Base-by-base conservation (phyloP, 2,797 vertebrate species). In the Gadopsis marmoratus region DNA sequence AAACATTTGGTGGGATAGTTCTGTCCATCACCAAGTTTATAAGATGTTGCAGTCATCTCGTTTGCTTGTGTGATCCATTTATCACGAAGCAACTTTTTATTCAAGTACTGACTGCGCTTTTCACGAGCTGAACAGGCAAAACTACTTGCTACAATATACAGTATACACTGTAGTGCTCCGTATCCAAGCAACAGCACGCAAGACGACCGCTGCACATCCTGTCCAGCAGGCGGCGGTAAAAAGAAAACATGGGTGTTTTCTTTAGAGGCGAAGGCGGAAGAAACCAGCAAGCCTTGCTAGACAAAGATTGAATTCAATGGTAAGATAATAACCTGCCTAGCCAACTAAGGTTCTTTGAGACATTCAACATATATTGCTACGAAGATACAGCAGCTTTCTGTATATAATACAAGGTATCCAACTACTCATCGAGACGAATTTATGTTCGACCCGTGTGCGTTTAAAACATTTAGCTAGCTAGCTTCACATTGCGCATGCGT, bases 141-240 rank as follows among this genome's bases (percentile, higher is more conserved):
- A 51, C 39, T 16, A 33, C 35, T 29, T 4, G 16, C 10, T 53
- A n/a, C 68, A 14, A 16, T 23, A 31, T 5, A 6, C 1, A 56
- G 63, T 5, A 26, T 21, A 37, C 73, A 56, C 33, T 67, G 80
- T 76, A 12, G 75, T 65, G 78, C 71, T 76, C 60, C 16, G 90
- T 95, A 76, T 85, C 94, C 70, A 92, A 93, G 93, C 93, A 94
- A 94, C 93, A 87, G 53, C 69, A 4, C 14, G 55, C 29, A 47
- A 61, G 16, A 1, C 0, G 35, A 45, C 29, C 7, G 4, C 4
- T 16, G 16, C 11, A 3, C 61, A 56, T 84, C 88, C 89, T 2
- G 47, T 51, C 90, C 94, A 58, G 58, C 39, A 16, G 86, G 73
- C 21, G 90, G 89, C 85, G 67, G 1, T 35, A 47, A 0, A 0